Evolutionary conservation across 2,888 invertebrate species (phyloP).

Genomic region (Crioceris asparagi): DNA sequence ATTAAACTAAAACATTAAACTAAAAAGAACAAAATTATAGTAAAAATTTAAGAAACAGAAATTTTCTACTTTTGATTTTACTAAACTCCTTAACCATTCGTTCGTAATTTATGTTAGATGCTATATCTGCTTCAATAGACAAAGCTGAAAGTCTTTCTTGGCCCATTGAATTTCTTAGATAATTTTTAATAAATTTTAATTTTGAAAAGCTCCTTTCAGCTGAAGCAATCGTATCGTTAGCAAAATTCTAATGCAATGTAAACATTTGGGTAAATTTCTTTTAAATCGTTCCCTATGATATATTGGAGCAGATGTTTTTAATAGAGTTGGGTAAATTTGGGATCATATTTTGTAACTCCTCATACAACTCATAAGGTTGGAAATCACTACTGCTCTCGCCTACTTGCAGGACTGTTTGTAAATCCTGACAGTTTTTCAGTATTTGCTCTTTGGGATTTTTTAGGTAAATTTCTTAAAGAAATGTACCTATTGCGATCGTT

Average conservation of each 20-base stretch:
- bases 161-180: neutral
- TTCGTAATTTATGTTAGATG: conserved; percentile 31
- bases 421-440: neutral
- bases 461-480: no score
- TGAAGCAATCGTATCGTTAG: neutral
- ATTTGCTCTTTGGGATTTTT: neutral
- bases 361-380: conserved; percentile 6
- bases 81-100: neutral
- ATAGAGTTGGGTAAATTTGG: conserved; percentile 7
- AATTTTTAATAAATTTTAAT: neutral
- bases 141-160: neutral
- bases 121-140: neutral
- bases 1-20: no score
- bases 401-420: no score
- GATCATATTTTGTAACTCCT: conserved; percentile 7
- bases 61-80: neutral
- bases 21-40: neutral
- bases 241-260: no score
- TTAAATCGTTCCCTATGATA: conserved; percentile 1
- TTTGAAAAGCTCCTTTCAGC: neutral
- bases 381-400: no score
- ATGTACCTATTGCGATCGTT: no score
- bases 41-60: neutral
- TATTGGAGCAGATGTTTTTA: conserved; percentile 2
- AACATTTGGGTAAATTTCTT: neutral